Evolutionary conservation across 1,140 invertebrate species (phyloP).

Genomic region (Calycopis cecrops): DNA sequence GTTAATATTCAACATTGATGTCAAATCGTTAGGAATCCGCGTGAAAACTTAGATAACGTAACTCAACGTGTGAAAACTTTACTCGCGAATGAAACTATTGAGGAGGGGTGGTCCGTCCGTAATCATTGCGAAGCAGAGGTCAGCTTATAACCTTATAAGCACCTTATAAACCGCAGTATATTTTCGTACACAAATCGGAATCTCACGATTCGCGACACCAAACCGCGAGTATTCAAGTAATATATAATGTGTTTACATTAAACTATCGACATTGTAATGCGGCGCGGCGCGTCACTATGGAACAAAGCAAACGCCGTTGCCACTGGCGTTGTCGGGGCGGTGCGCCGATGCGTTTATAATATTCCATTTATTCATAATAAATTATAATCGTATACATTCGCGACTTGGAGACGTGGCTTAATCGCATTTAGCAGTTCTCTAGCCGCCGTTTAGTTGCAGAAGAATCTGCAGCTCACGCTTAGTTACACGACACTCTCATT

Average conservation of each 20-base stretch:
- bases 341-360: conserved; percentile 73
- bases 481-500: conserved; percentile 17
- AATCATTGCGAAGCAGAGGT: too few species aligned
- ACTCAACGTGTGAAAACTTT: too few species aligned
- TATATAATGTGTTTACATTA: neutral
- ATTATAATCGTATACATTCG: conserved; percentile 67
- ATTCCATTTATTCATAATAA: conserved; percentile 76
- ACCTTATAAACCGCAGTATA: too few species aligned
- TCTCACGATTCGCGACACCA: too few species aligned
- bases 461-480: conserved; percentile 21
- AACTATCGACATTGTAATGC: neutral
- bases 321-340: conserved; percentile 68
- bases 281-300: conserved; percentile 36
- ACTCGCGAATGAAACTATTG: too few species aligned
- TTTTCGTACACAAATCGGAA: conserved; percentile 4
- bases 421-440: conserved; percentile 30
- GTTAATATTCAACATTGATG: too few species aligned
- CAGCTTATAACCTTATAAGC: too few species aligned
- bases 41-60: too few species aligned
- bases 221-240: too few species aligned
- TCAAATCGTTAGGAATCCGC: too few species aligned
- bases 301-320: conserved; percentile 72
- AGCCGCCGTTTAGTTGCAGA: conserved; percentile 23
- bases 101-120: too few species aligned
- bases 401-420: conserved; percentile 37